Conservation (phyloP, 2,113 vertebrate genomes). For the Trinectes maculatus region DNA sequence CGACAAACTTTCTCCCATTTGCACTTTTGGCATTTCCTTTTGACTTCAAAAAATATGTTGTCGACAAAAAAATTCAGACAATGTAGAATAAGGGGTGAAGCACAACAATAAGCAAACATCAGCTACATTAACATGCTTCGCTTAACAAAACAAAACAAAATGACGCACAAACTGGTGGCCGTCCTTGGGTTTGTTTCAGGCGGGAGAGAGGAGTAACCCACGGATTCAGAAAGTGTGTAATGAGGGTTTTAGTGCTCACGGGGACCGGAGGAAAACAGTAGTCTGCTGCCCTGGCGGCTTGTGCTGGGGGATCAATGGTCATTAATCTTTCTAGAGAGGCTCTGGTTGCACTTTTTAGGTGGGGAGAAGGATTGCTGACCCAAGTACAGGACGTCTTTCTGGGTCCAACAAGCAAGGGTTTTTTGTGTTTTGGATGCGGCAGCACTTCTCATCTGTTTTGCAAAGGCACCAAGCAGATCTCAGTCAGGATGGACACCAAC, state of each 20-base stretch:
- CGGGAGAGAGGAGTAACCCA: slow-evolving; percentile 40
- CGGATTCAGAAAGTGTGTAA: slow-evolving; percentile 62
- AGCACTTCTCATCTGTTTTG: slow-evolving; percentile 65
- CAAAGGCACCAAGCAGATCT: slow-evolving; percentile 24
- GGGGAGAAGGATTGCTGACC: slow-evolving; percentile 77
- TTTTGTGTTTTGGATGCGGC: slow-evolving; percentile 62
- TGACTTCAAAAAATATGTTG: slow-evolving; percentile 13
- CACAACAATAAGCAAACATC: slow-evolving; percentile 34
- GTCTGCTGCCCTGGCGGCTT: slow-evolving; percentile 69
- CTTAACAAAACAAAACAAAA: slow-evolving; percentile 44
- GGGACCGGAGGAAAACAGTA: slow-evolving; percentile 55
- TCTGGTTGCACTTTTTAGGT: slow-evolving; percentile 76
- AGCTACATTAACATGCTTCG: slow-evolving; percentile 28
- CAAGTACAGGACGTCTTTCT: slow-evolving; percentile 69
- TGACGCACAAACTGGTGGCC: slow-evolving; percentile 9
- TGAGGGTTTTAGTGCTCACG: slow-evolving; percentile 66
- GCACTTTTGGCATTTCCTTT: not conserved
- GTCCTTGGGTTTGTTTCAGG: slow-evolving; percentile 52
- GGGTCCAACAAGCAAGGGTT: slow-evolving; percentile 62
- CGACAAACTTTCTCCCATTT: not conserved
- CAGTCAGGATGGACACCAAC: slow-evolving; percentile 8
- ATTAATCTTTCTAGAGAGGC: slow-evolving; percentile 81
- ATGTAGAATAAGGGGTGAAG: slow-evolving; percentile 23
- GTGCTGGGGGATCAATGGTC: slow-evolving; percentile 75
- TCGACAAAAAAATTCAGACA: not conserved